phyloP scores from a whole-genome alignment of 2,113 vertebrate species.

The Alosa alosa region DNA sequence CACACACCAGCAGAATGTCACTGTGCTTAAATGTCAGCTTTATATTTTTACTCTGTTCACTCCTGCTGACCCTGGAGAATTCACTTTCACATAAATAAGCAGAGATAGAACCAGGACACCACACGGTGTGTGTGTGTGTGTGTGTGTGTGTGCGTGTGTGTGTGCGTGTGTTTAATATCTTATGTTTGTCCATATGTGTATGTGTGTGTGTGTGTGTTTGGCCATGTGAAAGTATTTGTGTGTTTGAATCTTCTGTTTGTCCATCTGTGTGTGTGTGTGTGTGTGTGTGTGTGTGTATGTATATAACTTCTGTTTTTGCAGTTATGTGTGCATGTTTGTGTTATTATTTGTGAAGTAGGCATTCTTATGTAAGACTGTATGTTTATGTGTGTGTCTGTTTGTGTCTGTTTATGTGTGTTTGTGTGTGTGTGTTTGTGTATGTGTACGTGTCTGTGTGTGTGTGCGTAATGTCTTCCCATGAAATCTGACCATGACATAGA shows the following conservation, averaged over 20 bases:
- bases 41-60: background rate
- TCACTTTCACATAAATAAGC: background rate
- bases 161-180: background rate
- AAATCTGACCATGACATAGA: too few species aligned
- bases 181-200: background rate
- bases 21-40: background rate
- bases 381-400: background rate
- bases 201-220: background rate
- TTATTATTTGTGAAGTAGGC: background rate
- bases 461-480: background rate
- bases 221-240: too few species aligned
- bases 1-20: background rate
- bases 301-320: too few species aligned
- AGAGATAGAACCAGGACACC: background rate
- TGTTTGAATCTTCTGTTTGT: background rate
- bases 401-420: background rate
- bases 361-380: background rate
- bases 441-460: background rate
- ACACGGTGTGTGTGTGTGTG: background rate
- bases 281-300: too few species aligned
- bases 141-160: background rate
- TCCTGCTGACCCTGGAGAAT: background rate
- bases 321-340: background rate
- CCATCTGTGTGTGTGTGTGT: background rate
- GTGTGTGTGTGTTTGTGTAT: background rate